These are phyloP conservation scores for Caenorhabditis doughertyi DNA, from an alignment of 2,888 invertebrate species.

Conservation along the genomic window DNA sequence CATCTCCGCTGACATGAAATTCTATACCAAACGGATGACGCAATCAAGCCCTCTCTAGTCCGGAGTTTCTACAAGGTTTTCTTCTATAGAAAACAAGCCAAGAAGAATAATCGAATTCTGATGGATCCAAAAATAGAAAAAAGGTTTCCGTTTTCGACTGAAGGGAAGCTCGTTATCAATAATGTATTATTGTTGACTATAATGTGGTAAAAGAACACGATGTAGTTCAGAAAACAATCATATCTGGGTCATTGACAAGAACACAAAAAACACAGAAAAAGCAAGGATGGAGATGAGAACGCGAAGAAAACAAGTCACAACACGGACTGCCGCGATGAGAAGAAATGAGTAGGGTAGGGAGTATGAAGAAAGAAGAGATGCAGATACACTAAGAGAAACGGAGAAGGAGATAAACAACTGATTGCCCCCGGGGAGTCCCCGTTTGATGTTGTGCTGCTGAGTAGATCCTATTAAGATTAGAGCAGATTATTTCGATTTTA, in stretches of 20 bases:
- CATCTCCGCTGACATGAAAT: background rate
- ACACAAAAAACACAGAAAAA: conserved; percentile 6
- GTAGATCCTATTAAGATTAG: conserved; percentile 22
- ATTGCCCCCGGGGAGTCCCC: conserved; percentile 29
- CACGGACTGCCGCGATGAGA: background rate
- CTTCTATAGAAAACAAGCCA: background rate
- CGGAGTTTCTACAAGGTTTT: background rate
- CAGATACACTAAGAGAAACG: conserved; percentile 22
- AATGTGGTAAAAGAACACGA: conserved; percentile 8
- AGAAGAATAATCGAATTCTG: background rate
- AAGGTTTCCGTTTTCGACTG: background rate
- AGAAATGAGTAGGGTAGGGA: conserved; percentile 4
- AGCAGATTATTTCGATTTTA: background rate
- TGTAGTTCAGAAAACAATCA: conserved; percentile 18
- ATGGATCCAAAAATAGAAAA: background rate
- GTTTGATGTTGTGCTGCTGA: conserved; percentile 17
- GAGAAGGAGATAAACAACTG: conserved; percentile 57
- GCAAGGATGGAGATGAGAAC: conserved; percentile 6
- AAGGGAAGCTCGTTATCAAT: background rate
- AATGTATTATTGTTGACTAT: conserved; percentile 8
- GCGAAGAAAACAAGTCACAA: conserved; percentile 13
- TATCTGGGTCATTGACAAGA: background rate
- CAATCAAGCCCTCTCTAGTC: conserved; percentile 5
- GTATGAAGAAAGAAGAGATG: conserved; percentile 1
- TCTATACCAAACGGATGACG: conserved; percentile 19